Conservation (phyloP, 2,888 invertebrate species). For the Prenolepis imparis region DNA sequence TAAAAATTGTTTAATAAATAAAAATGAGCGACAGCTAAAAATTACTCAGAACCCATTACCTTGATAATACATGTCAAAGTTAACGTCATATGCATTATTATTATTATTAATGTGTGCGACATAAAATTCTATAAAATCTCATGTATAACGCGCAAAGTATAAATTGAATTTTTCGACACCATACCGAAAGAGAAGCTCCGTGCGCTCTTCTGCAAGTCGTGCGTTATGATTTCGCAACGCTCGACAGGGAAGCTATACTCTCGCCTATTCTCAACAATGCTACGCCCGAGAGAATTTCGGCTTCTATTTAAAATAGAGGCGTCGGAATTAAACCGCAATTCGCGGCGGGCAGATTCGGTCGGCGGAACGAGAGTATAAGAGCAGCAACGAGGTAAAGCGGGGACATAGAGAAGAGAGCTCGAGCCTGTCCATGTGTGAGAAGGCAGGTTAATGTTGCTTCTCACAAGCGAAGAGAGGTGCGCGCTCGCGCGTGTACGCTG, state of each 20-base stretch:
- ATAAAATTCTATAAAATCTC: background rate
- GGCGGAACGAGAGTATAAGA: background rate
- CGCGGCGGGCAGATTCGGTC: conserved; percentile 1
- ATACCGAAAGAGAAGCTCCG: background rate
- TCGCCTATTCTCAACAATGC: background rate
- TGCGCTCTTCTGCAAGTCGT: too few relatives aligned
- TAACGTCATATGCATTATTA: background rate
- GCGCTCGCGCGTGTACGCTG: conserved; percentile 13
- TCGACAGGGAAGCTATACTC: background rate
- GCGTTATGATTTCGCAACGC: background rate
- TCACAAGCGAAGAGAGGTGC: conserved; percentile 73
- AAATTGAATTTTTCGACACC: background rate
- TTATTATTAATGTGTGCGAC: too few relatives aligned
- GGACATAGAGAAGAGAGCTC: conserved; percentile 32
- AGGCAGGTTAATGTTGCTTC: conserved; percentile 82
- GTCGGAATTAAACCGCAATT: conserved; percentile 13
- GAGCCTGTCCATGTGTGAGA: conserved; percentile 79
- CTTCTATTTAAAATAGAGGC: conserved; percentile 7
- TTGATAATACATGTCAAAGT: background rate
- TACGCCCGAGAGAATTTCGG: background rate
- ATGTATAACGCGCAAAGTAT: background rate
- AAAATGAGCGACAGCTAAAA: background rate
- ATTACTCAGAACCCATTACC: background rate
- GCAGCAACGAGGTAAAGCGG: conserved; percentile 33
- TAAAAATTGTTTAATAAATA: background rate